These are phyloP conservation scores for Micrasema minimum DNA, from an alignment of 1,140 invertebrate species.

Conservation along the genomic window DNA sequence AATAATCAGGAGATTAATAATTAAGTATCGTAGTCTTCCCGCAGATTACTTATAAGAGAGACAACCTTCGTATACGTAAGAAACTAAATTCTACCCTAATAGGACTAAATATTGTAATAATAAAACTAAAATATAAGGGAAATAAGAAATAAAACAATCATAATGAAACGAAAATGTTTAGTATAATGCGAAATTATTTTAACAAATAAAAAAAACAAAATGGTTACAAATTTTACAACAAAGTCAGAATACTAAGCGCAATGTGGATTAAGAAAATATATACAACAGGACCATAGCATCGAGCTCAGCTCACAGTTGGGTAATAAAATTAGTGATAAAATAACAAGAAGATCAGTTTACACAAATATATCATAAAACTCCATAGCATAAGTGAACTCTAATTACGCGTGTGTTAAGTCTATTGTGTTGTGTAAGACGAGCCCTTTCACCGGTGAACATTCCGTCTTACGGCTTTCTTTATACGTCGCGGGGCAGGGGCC, in stretches of 20 bases:
- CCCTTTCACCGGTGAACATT: constrained; percentile 37
- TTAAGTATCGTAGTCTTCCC: background rate
- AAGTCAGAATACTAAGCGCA: constrained; percentile 10
- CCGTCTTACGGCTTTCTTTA: constrained; percentile 48
- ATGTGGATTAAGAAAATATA: constrained; percentile 24
- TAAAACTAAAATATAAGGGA: constrained; percentile 18
- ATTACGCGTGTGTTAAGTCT: constrained; percentile 21
- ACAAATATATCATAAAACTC: constrained; percentile 30
- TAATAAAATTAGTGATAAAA: constrained; percentile 36
- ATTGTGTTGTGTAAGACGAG: constrained; percentile 19
- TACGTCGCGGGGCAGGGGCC: constrained; percentile 27
- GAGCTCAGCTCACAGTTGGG: background rate
- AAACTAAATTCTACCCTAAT: constrained; percentile 1
- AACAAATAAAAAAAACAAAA: constrained; percentile 31
- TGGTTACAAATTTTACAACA: constrained; percentile 18
- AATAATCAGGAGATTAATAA: no score
- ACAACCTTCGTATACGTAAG: background rate
- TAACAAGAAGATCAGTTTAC: constrained; percentile 30
- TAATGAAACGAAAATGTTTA: constrained; percentile 30
- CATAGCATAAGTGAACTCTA: constrained; percentile 34
- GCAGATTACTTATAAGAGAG: constrained; percentile 13
- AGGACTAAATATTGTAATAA: constrained; percentile 1
- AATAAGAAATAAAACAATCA: constrained; percentile 29
- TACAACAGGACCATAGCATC: constrained; percentile 18
- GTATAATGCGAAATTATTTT: constrained; percentile 32